Evolutionary conservation across 2,888 invertebrate species (phyloP).

Genomic region (Clostera curtula): DNA sequence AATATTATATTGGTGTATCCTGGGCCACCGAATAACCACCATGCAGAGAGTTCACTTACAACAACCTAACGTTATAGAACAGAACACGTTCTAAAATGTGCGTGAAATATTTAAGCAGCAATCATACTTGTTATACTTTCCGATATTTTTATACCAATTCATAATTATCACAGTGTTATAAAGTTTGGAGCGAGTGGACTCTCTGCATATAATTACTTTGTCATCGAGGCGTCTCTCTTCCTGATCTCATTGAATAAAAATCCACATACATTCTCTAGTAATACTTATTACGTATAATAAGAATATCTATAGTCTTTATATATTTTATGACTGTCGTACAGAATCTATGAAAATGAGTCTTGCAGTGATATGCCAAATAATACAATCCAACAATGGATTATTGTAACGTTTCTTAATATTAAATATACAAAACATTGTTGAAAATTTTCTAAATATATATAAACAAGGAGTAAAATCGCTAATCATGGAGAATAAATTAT

Average conservation of each 20-base stretch:
- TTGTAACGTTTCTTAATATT: constrained; percentile 67
- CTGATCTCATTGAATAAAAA: constrained; percentile 13
- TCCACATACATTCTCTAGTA: constrained; percentile 14
- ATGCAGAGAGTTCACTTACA: too few relatives aligned
- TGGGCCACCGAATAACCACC: constrained; percentile 16
- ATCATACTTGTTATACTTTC: too few relatives aligned
- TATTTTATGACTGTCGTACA: constrained; percentile 52
- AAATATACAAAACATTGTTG: constrained; percentile 73
- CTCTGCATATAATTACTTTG: too few relatives aligned
- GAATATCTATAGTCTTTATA: constrained; percentile 32
- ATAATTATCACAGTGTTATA: too few relatives aligned
- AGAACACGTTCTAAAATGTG: too few relatives aligned
- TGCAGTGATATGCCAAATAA: constrained; percentile 72
- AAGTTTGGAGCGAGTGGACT: too few relatives aligned
- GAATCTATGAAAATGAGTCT: constrained; percentile 45
- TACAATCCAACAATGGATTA: constrained; percentile 67
- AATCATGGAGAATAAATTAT: constrained; percentile 72
- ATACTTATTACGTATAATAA: constrained; percentile 15
- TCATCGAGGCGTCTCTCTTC: constrained; percentile 8
- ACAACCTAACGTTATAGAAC: too few relatives aligned
- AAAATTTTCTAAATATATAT: constrained; percentile 73
- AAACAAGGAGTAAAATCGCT: constrained; percentile 58
- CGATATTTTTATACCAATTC: too few relatives aligned
- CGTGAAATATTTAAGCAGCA: too few relatives aligned
- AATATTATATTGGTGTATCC: constrained; percentile 36